A percentile compares a stretch with the other conserved stretches of the same genome.
Conservation (phyloP, 2,113 vertebrate species). For the Cebidichthys violaceus region DNA sequence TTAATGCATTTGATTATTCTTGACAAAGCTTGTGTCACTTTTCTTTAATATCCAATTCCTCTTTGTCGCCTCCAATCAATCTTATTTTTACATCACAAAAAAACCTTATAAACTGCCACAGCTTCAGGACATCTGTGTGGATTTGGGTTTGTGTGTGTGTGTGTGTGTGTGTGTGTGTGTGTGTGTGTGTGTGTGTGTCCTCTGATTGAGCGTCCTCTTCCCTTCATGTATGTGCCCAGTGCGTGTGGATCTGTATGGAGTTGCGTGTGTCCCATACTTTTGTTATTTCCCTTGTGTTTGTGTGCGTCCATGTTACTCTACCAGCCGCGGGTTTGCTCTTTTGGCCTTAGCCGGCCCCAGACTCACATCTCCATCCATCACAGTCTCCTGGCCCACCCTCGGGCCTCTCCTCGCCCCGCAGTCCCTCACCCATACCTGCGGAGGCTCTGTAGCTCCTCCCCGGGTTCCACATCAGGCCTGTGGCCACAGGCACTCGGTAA, state of each 20-base stretch:
- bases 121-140: constrained; percentile 57
- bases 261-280: constrained; percentile 42
- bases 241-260: constrained; percentile 7
- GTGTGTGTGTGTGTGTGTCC: background rate
- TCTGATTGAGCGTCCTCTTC: constrained; percentile 6
- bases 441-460: constrained; percentile 83
- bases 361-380: constrained; percentile 81
- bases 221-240: constrained; percentile 47
- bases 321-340: constrained; percentile 68
- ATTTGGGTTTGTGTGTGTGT: constrained; percentile 7
- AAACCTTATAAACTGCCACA: constrained; percentile 33
- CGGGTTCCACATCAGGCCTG: constrained; percentile 81
- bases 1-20: constrained; percentile 3
- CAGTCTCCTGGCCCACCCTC: constrained; percentile 70
- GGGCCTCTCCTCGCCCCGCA: constrained; percentile 51
- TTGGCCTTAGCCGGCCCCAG: constrained; percentile 72
- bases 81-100: constrained; percentile 35
- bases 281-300: constrained; percentile 82
- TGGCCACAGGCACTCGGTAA: constrained; percentile 85
- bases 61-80: constrained; percentile 6
- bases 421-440: constrained; percentile 80
- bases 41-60: constrained; percentile 11
- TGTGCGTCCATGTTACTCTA: constrained; percentile 43
- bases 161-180: background rate
- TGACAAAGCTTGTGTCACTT: background rate